A percentile compares a stretch with the other conserved stretches of the same genome.
Conservation (phyloP, 2,797 vertebrate species). For the Xerus rutilus region DNA sequence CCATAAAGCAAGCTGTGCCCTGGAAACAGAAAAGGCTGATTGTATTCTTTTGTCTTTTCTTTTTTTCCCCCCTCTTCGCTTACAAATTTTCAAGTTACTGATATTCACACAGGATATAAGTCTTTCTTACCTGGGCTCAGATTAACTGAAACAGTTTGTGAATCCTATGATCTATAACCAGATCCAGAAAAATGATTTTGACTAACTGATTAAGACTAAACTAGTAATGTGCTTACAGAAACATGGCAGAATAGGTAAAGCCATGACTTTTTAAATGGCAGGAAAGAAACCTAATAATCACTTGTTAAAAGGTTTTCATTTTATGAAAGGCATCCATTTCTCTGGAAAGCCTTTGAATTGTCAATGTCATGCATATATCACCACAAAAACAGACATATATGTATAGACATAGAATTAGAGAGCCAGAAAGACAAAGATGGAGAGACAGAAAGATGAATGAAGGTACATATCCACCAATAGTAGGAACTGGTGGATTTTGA, state of each 20-base stretch:
- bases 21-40: rapidly evolving
- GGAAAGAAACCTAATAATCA: not conserved
- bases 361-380: not conserved
- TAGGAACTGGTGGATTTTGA: not conserved
- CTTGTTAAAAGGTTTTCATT: not conserved
- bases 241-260: not conserved
- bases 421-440: not conserved
- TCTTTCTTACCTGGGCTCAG: constrained; percentile 45
- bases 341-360: not conserved
- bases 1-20: not conserved
- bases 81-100: not conserved
- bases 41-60: not conserved
- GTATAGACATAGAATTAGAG: not conserved
- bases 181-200: constrained; percentile 18
- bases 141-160: constrained; percentile 3
- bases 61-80: not conserved
- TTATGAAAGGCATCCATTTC: constrained; percentile 18
- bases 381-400: not conserved
- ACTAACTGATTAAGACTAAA: not conserved
- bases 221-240: not conserved
- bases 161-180: not conserved
- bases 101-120: not conserved
- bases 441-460: not conserved
- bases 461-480: not conserved
- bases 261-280: constrained; percentile 18